Base-by-base conservation (phyloP, 2,797 vertebrate species). In the Chaetodon trifasciatus region DNA sequence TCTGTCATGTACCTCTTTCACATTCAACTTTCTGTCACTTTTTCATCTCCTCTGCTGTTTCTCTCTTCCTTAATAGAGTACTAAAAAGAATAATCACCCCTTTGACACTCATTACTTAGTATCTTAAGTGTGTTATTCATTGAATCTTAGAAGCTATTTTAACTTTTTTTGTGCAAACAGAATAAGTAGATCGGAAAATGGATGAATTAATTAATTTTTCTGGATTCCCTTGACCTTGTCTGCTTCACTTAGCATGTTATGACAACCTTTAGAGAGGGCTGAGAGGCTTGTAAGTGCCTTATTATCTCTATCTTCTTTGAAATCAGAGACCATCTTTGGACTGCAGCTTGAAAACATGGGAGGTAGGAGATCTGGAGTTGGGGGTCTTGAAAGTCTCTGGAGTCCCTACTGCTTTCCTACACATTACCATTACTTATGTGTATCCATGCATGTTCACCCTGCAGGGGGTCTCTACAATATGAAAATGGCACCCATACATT, bases 401-500 rank as follows among this genome's bases (percentile, higher is more conserved):
- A 46, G 24, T 58, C 55, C 32, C 11, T 17, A 58, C 69, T 60
- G 69, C 56, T 63, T 61, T 46, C 47, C 60, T 55, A 39, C 56
- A 62, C 53, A 74, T 16, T 32, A 47, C 39, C 16, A 56, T 28
- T 35, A 28, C 6, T 35, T 19, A n/a, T 66, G 67, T 82, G 57
- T 78, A 66, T 69, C 52, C 53, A 74, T 79, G 67, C 35, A 12
- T 73, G 61, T 62, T 72, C 53, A 8, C 62, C 32, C 68, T 67
- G 44, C 50, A 62, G 76, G 77, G 53, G 47, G 55, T 68, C 62
- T 58, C 23, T 40, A 58, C 70, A 79, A 79, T 71, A 84, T 73
- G 75, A 74, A 85, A 78, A 78, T 69, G 53, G 55, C 56, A 60
- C 57, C 67, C 60, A 50, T 84, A 17, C 24, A 78, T 86, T 78